Percentiles rank a stretch among this genome's conserved stretches.
phyloP scores from a whole-genome alignment of 2,113 vertebrate genomes.

The Alosa alosa region DNA sequence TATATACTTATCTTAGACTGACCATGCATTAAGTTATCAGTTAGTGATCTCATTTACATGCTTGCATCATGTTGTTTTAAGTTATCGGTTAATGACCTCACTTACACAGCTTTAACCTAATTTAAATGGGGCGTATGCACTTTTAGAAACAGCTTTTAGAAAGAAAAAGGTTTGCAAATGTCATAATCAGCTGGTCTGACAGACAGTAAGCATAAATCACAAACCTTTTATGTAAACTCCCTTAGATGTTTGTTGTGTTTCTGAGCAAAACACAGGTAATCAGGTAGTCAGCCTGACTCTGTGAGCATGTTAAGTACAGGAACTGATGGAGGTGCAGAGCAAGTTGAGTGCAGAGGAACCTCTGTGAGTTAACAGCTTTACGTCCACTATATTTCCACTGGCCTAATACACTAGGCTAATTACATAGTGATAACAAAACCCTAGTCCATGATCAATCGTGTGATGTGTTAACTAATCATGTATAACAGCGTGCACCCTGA shows the following conservation, averaged over 20 bases:
- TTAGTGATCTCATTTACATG: background rate
- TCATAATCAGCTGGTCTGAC: too few relatives aligned
- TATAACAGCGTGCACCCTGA: background rate
- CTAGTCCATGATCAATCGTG: background rate
- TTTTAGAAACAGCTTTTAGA: too few relatives aligned
- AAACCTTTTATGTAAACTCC: too few relatives aligned
- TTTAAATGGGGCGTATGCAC: background rate
- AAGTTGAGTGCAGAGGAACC: background rate
- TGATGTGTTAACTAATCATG: background rate
- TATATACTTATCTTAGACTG: too few relatives aligned
- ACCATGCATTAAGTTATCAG: background rate
- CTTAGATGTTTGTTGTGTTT: too few relatives aligned
- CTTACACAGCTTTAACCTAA: background rate
- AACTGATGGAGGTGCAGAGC: background rate
- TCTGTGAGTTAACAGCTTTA: background rate
- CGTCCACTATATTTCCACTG: background rate
- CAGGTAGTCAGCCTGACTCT: too few relatives aligned
- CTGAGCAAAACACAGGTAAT: too few relatives aligned
- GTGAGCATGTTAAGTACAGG: too few relatives aligned
- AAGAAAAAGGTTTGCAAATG: too few relatives aligned
- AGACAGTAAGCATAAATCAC: too few relatives aligned
- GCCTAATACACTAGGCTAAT: background rate
- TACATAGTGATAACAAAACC: background rate
- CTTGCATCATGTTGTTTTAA: background rate
- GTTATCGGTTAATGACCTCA: background rate